Percentiles rank a stretch among this genome's conserved stretches.
Evolutionary conservation across 2,797 vertebrate species (phyloP).

Genomic region (Loris lydekkerianus): DNA sequence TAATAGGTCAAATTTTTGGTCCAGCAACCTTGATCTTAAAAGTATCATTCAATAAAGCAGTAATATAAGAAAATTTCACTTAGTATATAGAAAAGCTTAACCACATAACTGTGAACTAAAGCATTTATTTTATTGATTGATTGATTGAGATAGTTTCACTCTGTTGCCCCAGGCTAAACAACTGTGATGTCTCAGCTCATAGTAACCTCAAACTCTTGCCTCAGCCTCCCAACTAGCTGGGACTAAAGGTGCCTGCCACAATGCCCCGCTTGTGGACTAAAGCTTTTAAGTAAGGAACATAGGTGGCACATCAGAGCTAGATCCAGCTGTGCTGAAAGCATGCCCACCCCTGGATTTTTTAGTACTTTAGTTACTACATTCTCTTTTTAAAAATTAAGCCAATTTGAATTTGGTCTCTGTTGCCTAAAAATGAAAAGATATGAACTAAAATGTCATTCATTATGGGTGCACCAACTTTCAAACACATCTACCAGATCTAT

Average conservation of each 20-base stretch:
- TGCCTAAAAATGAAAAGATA: slow-evolving; percentile 59
- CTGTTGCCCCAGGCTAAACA: too few species aligned
- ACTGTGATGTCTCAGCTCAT: too few species aligned
- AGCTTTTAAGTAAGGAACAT: slow-evolving; percentile 51
- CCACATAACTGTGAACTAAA: neutral
- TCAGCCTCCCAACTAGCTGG: too few species aligned
- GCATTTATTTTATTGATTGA: too few species aligned
- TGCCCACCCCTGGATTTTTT: neutral
- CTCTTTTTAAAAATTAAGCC: slow-evolving; percentile 44
- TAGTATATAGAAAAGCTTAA: slow-evolving; percentile 35
- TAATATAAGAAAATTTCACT: slow-evolving; percentile 62
- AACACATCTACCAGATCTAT: slow-evolving; percentile 41
- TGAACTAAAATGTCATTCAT: slow-evolving; percentile 48
- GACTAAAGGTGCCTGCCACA: too few species aligned
- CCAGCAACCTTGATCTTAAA: slow-evolving; percentile 88
- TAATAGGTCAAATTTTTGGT: slow-evolving; percentile 87
- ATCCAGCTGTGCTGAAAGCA: slow-evolving; percentile 47
- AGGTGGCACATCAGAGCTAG: neutral
- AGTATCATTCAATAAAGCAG: slow-evolving; percentile 56
- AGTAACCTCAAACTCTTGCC: too few species aligned
- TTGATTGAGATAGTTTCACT: too few species aligned
- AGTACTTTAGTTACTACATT: neutral
- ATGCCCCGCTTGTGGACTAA: neutral
- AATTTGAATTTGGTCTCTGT: slow-evolving; percentile 50
- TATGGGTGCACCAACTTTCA: neutral